Conservation (phyloP, 2,113 vertebrate species). For the Climacteris rufus region DNA sequence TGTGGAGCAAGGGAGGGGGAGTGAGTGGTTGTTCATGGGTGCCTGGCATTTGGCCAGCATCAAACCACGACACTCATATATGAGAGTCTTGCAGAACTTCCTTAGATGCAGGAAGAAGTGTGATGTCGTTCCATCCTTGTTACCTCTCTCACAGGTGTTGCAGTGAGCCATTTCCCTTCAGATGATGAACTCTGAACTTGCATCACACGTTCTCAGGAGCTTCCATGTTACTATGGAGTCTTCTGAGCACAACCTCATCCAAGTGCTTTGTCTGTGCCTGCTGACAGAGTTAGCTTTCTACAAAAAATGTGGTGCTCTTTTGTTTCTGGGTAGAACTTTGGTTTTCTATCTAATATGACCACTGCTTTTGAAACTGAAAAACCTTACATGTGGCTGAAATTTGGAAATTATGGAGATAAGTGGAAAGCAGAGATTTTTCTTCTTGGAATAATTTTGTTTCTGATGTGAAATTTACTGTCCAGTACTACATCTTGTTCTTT, state of each 20-base stretch:
- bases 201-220: background rate
- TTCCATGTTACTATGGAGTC: background rate
- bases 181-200: background rate
- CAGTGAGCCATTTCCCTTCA: background rate
- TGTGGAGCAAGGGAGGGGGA: no score
- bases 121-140: fast-evolving
- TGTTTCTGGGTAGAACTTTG: background rate
- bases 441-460: background rate
- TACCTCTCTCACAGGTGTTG: background rate
- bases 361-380: background rate
- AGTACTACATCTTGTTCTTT: background rate
- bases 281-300: background rate
- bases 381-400: constrained; percentile 5
- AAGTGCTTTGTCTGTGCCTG: background rate
- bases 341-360: background rate
- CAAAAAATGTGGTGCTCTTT: background rate
- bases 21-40: no score
- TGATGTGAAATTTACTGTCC: constrained; percentile 10
- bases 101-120: background rate
- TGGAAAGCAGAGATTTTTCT: background rate
- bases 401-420: background rate
- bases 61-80: no score
- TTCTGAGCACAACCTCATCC: background rate
- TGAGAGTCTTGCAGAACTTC: background rate
- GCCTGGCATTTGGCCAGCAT: no score